Evolutionary conservation across 1,140 invertebrate genomes (phyloP).

Genomic region (Stratiolaelaps scimitus): DNA sequence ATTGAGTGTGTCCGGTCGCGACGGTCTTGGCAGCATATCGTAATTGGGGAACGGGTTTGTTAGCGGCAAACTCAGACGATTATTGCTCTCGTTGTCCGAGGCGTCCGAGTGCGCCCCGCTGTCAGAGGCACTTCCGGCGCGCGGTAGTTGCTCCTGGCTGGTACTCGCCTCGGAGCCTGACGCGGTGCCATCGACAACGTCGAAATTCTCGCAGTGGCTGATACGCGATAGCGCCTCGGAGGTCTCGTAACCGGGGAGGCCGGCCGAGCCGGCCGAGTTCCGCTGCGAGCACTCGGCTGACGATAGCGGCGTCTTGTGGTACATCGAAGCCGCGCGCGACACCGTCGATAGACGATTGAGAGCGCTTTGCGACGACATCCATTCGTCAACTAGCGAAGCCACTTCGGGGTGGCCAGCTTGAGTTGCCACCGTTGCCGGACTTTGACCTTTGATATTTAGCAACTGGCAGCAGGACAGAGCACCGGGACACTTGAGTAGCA

Average conservation of each 20-base stretch:
- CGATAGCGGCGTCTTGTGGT: slow-evolving; percentile 21
- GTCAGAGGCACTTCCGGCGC: slow-evolving; percentile 21
- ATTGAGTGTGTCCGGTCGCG: not conserved
- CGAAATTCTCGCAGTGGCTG: slow-evolving; percentile 3
- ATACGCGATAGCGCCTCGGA: not conserved
- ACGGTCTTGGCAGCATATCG: slow-evolving; percentile 21
- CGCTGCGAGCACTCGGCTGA: slow-evolving; percentile 24
- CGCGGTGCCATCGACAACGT: not conserved
- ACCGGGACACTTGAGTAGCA: slow-evolving; percentile 67
- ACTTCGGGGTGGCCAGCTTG: slow-evolving; percentile 54
- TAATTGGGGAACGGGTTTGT: slow-evolving; percentile 23
- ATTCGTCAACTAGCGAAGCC: slow-evolving; percentile 55
- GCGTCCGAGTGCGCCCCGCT: slow-evolving; percentile 23
- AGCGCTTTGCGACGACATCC: slow-evolving; percentile 15
- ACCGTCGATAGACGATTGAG: slow-evolving; percentile 7
- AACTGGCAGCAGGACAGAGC: slow-evolving; percentile 63
- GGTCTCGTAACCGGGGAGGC: slow-evolving; percentile 9
- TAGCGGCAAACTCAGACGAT: slow-evolving; percentile 22
- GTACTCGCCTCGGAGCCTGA: slow-evolving; percentile 23
- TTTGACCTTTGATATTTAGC: slow-evolving; percentile 59
- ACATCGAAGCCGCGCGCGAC: slow-evolving; percentile 12
- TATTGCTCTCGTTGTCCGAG: slow-evolving; percentile 15
- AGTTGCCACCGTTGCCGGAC: slow-evolving; percentile 64
- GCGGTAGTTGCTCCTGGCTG: slow-evolving; percentile 19
- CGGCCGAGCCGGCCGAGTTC: slow-evolving; percentile 8